Evolutionary conservation across 2,888 invertebrate genomes (phyloP), one percentile per base, ranked within the genome.

Genomic region (Neoscelio sp.): DNA sequence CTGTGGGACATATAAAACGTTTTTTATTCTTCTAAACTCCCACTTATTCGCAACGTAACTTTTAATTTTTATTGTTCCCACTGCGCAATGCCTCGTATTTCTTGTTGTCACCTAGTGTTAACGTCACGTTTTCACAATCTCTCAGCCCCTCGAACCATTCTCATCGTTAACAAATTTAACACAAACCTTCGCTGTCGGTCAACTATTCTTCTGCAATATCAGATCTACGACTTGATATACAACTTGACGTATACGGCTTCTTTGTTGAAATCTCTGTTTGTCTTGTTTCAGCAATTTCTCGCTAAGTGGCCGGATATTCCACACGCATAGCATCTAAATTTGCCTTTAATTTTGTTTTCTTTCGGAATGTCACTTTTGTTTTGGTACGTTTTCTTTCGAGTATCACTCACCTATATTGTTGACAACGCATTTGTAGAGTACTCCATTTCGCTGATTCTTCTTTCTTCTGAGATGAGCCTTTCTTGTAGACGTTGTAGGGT

Each of bases 1-100:
- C 30, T 78, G 70, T 4, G 82, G 84, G 3, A 85, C 83, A 65
- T 80, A 83, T 13, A 84, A 52, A 0, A 85, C 85, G 48, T 85
- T 74, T 7, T 85, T 62, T 6, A 83, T 78, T 48, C 42, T 13
- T 4, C 52, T 78, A 5, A 18, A 7, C 28, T 71, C 35, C 83
- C 83, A 83, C 20, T 42, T 20, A 6, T 68, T 71, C 7, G 81
- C 48, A 0, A 82, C 80, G 18, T 58, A 77, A 28, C 74, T 76
- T n/a, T 48, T 13, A 4, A 83, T 76, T 4, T 4, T 3, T n/a
- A 83, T 67, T 20, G 80, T 82, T 0, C 85, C 82, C 2, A 20
- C 44, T 33, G 78, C 83, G 58, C 26, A 20, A 0, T n/a, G 80
- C 71, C 6, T 67, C 28, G 15, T 80, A 82, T 1, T 18, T 33